A percentile compares a stretch with the other conserved stretches of the same genome.
phyloP scores from a whole-genome alignment of 2,888 invertebrate species.

The Spodoptera littoralis region DNA sequence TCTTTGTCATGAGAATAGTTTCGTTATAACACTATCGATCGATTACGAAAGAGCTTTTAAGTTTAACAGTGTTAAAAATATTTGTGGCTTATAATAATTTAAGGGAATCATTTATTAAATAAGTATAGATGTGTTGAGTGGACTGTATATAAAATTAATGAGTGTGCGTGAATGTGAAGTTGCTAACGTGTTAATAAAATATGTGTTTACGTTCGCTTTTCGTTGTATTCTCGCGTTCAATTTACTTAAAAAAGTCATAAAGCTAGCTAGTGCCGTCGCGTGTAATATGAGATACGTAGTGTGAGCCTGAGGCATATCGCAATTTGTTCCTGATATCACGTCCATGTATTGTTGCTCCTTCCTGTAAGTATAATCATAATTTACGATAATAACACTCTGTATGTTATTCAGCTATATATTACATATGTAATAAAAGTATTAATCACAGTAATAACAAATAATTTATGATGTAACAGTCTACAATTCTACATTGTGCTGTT shows the following conservation, averaged over 20 bases:
- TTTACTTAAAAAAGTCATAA: slow-evolving; percentile 65
- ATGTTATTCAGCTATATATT: neutral
- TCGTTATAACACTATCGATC: slow-evolving; percentile 82
- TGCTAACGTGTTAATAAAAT: slow-evolving; percentile 66
- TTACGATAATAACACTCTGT: slow-evolving; percentile 4
- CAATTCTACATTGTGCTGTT: slow-evolving; percentile 16
- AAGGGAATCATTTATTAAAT: slow-evolving; percentile 49
- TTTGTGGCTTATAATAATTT: slow-evolving; percentile 33
- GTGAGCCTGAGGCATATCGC: slow-evolving; percentile 63
- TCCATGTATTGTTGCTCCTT: slow-evolving; percentile 89
- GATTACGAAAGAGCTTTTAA: slow-evolving; percentile 85
- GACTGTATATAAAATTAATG: slow-evolving; percentile 34
- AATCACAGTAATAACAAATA: slow-evolving; percentile 18
- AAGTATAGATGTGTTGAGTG: slow-evolving; percentile 52
- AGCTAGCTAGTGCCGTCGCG: slow-evolving; percentile 55
- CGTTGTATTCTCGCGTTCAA: slow-evolving; percentile 61
- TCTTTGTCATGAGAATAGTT: slow-evolving; percentile 85
- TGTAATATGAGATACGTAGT: slow-evolving; percentile 69
- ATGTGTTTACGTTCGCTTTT: slow-evolving; percentile 72
- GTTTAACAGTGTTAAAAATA: slow-evolving; percentile 62
- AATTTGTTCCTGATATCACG: slow-evolving; percentile 72
- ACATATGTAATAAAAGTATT: neutral
- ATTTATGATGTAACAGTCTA: slow-evolving; percentile 21
- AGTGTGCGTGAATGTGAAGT: slow-evolving; percentile 53
- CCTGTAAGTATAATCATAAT: slow-evolving; percentile 79